Evolutionary conservation across 2,888 invertebrate species (phyloP).

Genomic region (Drosophila neotestacea): DNA sequence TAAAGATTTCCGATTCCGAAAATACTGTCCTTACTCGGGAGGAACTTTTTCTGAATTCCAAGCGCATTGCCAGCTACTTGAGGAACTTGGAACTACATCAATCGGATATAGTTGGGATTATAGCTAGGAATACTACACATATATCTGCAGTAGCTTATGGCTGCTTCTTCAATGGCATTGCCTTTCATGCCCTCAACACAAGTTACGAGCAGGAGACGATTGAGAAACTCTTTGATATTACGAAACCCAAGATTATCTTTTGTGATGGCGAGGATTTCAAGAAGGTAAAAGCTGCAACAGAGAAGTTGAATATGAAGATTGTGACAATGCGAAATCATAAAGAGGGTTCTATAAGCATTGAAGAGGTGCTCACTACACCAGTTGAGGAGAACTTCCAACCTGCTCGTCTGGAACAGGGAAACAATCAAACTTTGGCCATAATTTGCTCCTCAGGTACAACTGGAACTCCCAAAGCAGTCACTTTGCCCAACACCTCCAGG

Average conservation of each 20-base stretch:
- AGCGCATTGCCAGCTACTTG: slow-evolving; percentile 52
- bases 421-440: slow-evolving; percentile 67
- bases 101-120: slow-evolving; percentile 60
- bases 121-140: slow-evolving; percentile 59
- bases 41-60: slow-evolving; percentile 44
- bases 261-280: slow-evolving; percentile 37
- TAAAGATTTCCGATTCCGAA: slow-evolving; percentile 49
- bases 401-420: slow-evolving; percentile 48
- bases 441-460: slow-evolving; percentile 77
- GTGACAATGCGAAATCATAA: slow-evolving; percentile 26
- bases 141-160: slow-evolving; percentile 56
- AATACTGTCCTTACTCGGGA: slow-evolving; percentile 32
- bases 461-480: slow-evolving; percentile 68
- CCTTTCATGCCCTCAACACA: slow-evolving; percentile 48
- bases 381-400: slow-evolving; percentile 30
- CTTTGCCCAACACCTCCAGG: slow-evolving; percentile 3
- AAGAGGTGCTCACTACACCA: slow-evolving; percentile 12
- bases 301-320: slow-evolving; percentile 14
- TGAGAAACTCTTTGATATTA: slow-evolving; percentile 32
- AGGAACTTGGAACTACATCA: slow-evolving; percentile 41
- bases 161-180: slow-evolving; percentile 51
- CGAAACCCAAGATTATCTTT: slow-evolving; percentile 51
- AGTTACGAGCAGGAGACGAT: slow-evolving; percentile 32
- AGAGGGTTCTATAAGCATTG: slow-evolving; percentile 2
- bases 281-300: slow-evolving; percentile 17